Conservation (phyloP, 2,113 vertebrate species). For the Sceloporus undulatus region DNA sequence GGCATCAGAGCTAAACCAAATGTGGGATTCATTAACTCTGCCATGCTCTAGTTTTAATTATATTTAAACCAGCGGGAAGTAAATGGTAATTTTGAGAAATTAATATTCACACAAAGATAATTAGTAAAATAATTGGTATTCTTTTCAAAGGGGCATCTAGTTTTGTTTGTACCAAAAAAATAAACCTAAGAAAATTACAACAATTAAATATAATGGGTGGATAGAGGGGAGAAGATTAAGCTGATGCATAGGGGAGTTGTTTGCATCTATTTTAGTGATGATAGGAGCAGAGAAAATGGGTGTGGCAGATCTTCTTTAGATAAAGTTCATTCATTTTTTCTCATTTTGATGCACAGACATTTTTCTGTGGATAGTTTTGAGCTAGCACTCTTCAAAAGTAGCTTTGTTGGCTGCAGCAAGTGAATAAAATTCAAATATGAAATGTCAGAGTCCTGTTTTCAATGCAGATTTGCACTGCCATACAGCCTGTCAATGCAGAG, state of each 20-base stretch:
- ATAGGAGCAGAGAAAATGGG: not conserved
- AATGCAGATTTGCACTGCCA: slow-evolving; percentile 26
- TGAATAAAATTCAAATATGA: slow-evolving; percentile 30
- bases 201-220: slow-evolving; percentile 32
- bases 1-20: not conserved
- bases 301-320: slow-evolving; percentile 3
- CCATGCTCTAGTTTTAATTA: not conserved
- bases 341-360: slow-evolving; percentile 23
- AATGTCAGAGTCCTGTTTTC: slow-evolving; percentile 18
- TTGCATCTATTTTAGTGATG: not conserved
- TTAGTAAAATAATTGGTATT: not conserved
- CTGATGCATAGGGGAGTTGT: not conserved
- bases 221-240: not conserved
- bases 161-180: not conserved
- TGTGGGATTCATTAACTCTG: not conserved
- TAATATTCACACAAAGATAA: not conserved
- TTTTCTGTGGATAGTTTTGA: slow-evolving; percentile 12
- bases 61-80: not conserved
- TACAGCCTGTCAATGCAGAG: slow-evolving; percentile 46
- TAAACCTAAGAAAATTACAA: slow-evolving; percentile 22
- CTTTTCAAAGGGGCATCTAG: not conserved
- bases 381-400: slow-evolving; percentile 13
- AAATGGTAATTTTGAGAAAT: not conserved
- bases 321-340: slow-evolving; percentile 31
- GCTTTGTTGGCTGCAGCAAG: slow-evolving; percentile 47